Base-by-base conservation (phyloP, 1,140 invertebrate species). In the Drosophila tsacasi region DNA sequence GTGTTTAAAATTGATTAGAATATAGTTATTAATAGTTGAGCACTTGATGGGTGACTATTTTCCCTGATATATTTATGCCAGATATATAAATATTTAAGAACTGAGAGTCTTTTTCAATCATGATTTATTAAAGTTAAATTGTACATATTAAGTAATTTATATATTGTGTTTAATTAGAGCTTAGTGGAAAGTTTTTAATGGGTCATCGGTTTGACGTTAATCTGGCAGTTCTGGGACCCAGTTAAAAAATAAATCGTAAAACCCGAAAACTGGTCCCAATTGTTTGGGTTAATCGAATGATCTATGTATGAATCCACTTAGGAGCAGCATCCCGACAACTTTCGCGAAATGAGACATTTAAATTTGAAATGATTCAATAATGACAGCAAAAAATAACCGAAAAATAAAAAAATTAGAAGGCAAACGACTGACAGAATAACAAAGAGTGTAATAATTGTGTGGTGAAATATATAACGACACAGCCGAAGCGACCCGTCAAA, bases 271-370 rank as follows among this genome's bases (percentile, higher is more conserved):
- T 37, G 71, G 71, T 74, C 27, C 46, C 55, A 61, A 44, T 30
- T 61, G 68, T 52, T 60, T 15, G 30, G 44, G 44, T 21, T 60
- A 52, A 40, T 74, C 71, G 57, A 73, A 52, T 73, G 71, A 74
- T 74, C 71, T 73, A 74, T 74, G 71, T 50, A 61, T 61, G n/a
- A 30, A 74, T 46, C 55, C 71, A 74, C 71, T 74, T 74, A 44
- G 54, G 27, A 68, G 35, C 27, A 49, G 63, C 66, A 69, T 72
- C 64, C 64, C 62, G 47, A 60, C 62, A 76, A 52, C 62, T 76
- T 76, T 76, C 74, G 52, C 54, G 3, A 76, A 76, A 76, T 76
- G 62, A 76, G 74, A 76, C 74, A 67, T 76, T 76, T 67, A 76
- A 59, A 76, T 67, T 46, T 60, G 39, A 76, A 76, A 67, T 77